These are phyloP conservation scores for Tethea ocularis DNA, from an alignment of 2,888 invertebrate genomes.

Conservation along the genomic window DNA sequence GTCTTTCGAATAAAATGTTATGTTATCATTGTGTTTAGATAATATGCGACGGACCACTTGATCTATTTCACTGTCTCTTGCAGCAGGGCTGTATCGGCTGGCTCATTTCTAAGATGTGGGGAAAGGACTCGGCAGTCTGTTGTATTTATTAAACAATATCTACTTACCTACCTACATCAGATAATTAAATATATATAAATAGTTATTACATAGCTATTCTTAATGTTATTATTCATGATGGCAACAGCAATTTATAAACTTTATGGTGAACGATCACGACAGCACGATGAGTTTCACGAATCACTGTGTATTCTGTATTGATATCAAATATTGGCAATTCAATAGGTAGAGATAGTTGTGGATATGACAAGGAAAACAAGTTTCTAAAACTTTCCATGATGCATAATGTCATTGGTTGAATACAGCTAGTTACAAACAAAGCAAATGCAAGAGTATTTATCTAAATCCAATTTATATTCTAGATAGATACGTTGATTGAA, in stretches of 20 bases:
- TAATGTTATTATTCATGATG: conserved; percentile 37
- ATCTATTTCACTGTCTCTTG: conserved; percentile 37
- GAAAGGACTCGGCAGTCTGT: not conserved
- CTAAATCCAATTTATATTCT: not conserved
- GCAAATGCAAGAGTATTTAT: not conserved
- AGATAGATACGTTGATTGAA: not conserved
- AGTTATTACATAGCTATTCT: conserved; percentile 11
- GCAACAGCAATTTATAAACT: conserved; percentile 51
- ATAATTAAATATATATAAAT: no score
- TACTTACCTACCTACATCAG: not conserved
- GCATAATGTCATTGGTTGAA: no score
- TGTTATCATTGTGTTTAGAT: conserved; percentile 71
- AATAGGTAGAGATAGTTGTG: conserved; percentile 24
- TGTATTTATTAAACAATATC: not conserved
- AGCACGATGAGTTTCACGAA: conserved; percentile 46
- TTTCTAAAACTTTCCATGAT: not conserved
- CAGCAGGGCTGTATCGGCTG: conserved; percentile 23
- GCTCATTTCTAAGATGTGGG: not conserved
- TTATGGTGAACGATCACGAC: conserved; percentile 60
- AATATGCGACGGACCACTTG: conserved; percentile 58
- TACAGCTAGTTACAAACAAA: not conserved
- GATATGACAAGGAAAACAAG: conserved; percentile 9
- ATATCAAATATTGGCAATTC: conserved; percentile 48
- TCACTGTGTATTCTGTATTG: conserved; percentile 30
- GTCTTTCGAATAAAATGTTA: conserved; percentile 70